Evolutionary conservation across 2,888 invertebrate genomes (phyloP), one percentile per base, ranked within the genome.

Genomic region (Hypercompe scribonia): DNA sequence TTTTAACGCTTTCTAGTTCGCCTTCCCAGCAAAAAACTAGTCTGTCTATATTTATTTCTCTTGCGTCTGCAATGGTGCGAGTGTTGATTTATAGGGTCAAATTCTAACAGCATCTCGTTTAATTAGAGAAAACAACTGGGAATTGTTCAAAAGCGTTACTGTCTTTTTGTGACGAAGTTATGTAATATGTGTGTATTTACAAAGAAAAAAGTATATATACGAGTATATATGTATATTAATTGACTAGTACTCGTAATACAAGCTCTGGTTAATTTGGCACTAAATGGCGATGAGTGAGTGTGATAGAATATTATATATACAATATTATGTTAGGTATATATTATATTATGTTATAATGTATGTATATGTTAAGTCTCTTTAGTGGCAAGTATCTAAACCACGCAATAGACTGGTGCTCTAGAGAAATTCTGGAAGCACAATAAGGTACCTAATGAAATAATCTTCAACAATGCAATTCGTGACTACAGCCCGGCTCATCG

Each of bases 391-490:
- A 65, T 75, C 11, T n/a, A 50, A 75, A 73, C 54, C 39, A 24
- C 34, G 65, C 70, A 73, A 72, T 70, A 69, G 31, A 70, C 70
- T 66, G 76, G 70, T 73, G 71, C 72, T 80, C 70, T 69, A 64
- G 72, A 68, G 76, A 77, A 71, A 83, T 78, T 81, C 76, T 79
- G 71, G 73, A 81, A 83, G 84, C 81, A 86, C 77, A 79, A 77
- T 84, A 72, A 73, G 81, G 85, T 76, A 84, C 81, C 86, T 92
- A 92, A 92, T 92, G 88, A 90, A 91, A 92, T 93, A 91, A 91
- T 88, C 84, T 88, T 87, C 89, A 91, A 93, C 92, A 92, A 92
- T 91, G 90, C 89, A 86, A 86, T 89, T 89, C 90, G 92, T 92
- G 93, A 92, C 90, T 84, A 83, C 81, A 81, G 78, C 77, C 71